Percentiles rank a stretch among this genome's conserved stretches.
phyloP scores from a whole-genome alignment of 2,797 vertebrate genomes.

The Diplodus puntazzo region DNA sequence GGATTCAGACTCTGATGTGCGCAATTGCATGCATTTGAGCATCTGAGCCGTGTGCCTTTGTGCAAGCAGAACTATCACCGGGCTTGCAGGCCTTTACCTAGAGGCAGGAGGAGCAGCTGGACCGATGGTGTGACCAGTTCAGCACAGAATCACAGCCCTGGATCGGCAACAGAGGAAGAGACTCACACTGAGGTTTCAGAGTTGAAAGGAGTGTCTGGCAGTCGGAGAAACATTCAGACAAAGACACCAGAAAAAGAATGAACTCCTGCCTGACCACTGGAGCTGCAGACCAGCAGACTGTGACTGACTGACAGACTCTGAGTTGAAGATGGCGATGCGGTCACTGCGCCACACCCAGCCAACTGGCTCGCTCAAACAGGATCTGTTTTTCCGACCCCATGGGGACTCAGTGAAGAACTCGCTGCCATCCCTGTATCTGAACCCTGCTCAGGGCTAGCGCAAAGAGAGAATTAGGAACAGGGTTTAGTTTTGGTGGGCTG shows the following conservation, averaged over 20 bases:
- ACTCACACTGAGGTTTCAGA: constrained; percentile 53
- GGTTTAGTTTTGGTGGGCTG: constrained; percentile 60
- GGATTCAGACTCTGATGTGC: constrained; percentile 32
- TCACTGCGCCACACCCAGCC: constrained; percentile 75
- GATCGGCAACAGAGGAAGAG: constrained; percentile 66
- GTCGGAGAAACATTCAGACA: constrained; percentile 61
- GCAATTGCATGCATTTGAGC: constrained; percentile 1
- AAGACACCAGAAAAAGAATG: constrained; percentile 62
- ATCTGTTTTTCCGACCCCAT: constrained; percentile 68
- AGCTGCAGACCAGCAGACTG: constrained; percentile 71
- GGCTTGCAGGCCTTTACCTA: constrained; percentile 72
- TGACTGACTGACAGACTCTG: constrained; percentile 78
- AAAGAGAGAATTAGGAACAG: constrained; percentile 57
- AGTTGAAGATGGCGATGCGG: constrained; percentile 71
- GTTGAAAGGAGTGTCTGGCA: constrained; percentile 68
- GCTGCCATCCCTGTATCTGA: constrained; percentile 68
- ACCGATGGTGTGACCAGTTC: constrained; percentile 60
- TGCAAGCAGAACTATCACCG: constrained; percentile 78
- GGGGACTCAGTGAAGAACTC: constrained; percentile 57
- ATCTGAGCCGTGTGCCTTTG: constrained; percentile 18
- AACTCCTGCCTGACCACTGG: constrained; percentile 71
- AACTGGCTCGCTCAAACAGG: constrained; percentile 73
- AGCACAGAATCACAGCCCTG: constrained; percentile 73
- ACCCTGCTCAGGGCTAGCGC: constrained; percentile 54
- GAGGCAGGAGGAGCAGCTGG: constrained; percentile 66